Evolutionary conservation across 1,140 invertebrate genomes (phyloP).

Genomic region (Cotesia vestalis): DNA sequence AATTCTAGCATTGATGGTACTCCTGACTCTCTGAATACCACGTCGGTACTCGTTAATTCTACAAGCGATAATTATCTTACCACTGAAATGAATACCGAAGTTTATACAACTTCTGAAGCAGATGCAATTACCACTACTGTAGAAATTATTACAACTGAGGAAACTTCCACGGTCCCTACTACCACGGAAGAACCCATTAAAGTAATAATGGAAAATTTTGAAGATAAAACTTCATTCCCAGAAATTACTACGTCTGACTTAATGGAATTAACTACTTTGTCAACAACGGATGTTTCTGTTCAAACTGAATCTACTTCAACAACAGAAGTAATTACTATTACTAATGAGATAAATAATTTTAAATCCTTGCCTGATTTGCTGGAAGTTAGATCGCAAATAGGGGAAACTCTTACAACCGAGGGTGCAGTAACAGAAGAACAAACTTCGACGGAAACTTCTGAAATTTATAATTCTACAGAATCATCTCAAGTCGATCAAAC

Average conservation of each 20-base stretch:
- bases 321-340: not conserved
- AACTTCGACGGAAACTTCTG: conserved; percentile 9
- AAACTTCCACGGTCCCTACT: conserved; percentile 22
- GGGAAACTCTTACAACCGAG: too few species aligned
- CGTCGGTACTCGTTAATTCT: conserved; percentile 19
- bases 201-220: conserved; percentile 18
- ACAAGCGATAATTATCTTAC: not conserved
- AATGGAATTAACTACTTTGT: not conserved
- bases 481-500: not conserved
- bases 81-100: conserved; percentile 22
- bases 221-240: conserved; percentile 6
- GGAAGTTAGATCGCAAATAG: too few species aligned
- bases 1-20: conserved; percentile 1
- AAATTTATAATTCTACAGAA: too few species aligned
- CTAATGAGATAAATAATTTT: conserved; percentile 17
- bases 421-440: not conserved
- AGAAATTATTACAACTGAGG: conserved; percentile 17
- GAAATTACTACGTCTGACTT: not conserved
- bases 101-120: conserved; percentile 23
- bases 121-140: conserved; percentile 26
- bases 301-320: conserved; percentile 5
- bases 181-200: conserved; percentile 13
- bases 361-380: not conserved
- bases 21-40: not conserved
- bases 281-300: conserved; percentile 8